Evolutionary conservation across 2,797 vertebrate genomes (phyloP).

Genomic region (Adrianichthys oophorus): DNA sequence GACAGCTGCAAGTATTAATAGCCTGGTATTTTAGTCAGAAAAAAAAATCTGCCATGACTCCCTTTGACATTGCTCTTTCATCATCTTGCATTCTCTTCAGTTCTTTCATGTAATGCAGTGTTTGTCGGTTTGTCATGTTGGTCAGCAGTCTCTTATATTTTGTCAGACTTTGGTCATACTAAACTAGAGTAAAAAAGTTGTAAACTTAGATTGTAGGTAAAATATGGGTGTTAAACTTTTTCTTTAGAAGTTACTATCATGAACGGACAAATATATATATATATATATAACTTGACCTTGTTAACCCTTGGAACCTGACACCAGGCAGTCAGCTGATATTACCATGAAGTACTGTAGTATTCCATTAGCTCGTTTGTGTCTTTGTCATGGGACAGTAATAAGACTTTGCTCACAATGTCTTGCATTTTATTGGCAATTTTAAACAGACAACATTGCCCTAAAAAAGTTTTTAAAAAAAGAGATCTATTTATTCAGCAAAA

Average conservation of each 20-base stretch:
- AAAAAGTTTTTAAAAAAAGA: too few relatives aligned
- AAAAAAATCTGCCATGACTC: slow-evolving; percentile 18
- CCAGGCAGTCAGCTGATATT: slow-evolving; percentile 11
- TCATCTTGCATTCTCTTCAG: background rate
- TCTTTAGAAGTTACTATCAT: slow-evolving; percentile 13
- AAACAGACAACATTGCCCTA: too few relatives aligned
- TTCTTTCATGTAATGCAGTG: background rate
- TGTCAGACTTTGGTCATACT: background rate
- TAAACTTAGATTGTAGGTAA: background rate
- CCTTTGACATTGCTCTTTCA: slow-evolving; percentile 11
- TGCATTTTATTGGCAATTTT: too few relatives aligned
- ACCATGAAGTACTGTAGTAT: too few relatives aligned
- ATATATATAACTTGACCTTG: slow-evolving; percentile 1
- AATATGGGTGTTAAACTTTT: background rate
- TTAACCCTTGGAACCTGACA: slow-evolving; percentile 13
- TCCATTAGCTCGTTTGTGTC: too few relatives aligned
- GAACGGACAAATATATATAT: too few relatives aligned
- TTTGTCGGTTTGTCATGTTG: slow-evolving; percentile 4
- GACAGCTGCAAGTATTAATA: slow-evolving; percentile 76
- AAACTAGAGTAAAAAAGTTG: background rate
- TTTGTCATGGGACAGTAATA: too few relatives aligned
- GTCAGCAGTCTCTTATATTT: background rate
- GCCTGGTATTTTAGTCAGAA: slow-evolving; percentile 29
- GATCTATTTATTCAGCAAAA: too few relatives aligned
- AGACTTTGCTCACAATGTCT: too few relatives aligned